Evolutionary conservation across 1,140 invertebrate genomes (phyloP), one percentile per base, ranked within the genome.

Genomic region (Drosophila kikkawai): DNA sequence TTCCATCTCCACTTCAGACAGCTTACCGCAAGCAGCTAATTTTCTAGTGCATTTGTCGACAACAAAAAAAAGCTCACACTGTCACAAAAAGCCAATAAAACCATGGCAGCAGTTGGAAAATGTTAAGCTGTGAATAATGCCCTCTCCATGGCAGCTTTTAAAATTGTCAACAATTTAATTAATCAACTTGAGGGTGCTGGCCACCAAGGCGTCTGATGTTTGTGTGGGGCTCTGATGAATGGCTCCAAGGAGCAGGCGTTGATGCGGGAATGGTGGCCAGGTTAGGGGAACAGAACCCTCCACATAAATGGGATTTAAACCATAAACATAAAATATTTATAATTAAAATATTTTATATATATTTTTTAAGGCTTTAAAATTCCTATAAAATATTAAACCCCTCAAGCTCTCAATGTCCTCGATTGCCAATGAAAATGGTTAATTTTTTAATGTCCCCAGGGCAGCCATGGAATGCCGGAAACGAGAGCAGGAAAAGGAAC

Each of bases 81-180:
- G 63, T 13, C 37, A 76, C 17, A 79, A 70, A 36, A 36, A 65
- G 57, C 57, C 84, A 77, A 87, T 77, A 80, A 80, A 86, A 80
- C 68, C 74, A 64, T 63, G 66, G 41, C 34, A 69, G 26, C 75
- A 26, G 51, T 26, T 36, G 42, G 65, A 53, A 75, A 66, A 79
- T 79, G 77, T 75, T 88, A 78, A 87, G 84, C 81, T 80, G 80
- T 87, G 73, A 87, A 90, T 87, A 87, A 87, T 90, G 85, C 51
- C 59, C 37, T 34, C 75, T 41, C 53, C 55, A 74, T 65, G 71
- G 48, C 51, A 71, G 85, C 85, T 88, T 79, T 90, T 90, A 84
- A 90, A 88, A 84, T 84, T 88, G 84, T 88, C 84, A 88, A 88
- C 84, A 90, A 76, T 81, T 88, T 90, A 88, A 90, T 88, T 88